Evolutionary conservation across 2,113 vertebrate genomes (phyloP).

Genomic region (Melanerpes aurifrons): DNA sequence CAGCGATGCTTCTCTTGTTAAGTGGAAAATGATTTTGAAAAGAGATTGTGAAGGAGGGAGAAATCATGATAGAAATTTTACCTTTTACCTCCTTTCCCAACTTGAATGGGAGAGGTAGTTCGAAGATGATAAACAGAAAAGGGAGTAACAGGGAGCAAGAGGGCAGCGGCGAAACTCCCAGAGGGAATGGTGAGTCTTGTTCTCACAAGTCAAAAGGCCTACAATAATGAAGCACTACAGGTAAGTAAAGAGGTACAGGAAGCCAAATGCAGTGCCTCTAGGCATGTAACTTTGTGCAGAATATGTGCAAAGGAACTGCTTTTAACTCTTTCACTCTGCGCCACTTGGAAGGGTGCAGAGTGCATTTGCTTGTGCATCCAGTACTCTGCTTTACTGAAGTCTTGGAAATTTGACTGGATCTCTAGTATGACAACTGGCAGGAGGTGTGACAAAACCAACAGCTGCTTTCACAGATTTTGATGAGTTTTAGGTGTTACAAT

Average conservation of each 20-base stretch:
- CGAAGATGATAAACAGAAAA: not conserved
- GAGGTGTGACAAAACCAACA: not conserved
- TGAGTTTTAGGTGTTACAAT: not conserved
- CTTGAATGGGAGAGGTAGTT: not conserved
- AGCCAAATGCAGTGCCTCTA: slow-evolving; percentile 20
- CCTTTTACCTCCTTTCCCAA: slow-evolving; percentile 29
- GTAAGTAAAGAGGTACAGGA: slow-evolving; percentile 18
- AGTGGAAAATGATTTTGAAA: slow-evolving; percentile 6
- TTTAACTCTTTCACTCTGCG: slow-evolving; percentile 8
- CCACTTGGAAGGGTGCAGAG: not conserved
- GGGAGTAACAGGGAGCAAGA: not conserved
- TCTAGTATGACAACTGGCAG: not conserved
- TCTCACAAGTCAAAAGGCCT: slow-evolving; percentile 61
- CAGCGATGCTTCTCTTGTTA: not conserved
- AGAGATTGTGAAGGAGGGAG: not conserved
- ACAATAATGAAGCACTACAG: slow-evolving; percentile 11
- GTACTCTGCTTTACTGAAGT: not conserved
- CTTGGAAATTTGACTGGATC: not conserved
- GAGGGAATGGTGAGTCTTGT: slow-evolving; percentile 55
- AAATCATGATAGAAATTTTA: not conserved
- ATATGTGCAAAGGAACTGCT: not conserved
- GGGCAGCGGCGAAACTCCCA: not conserved
- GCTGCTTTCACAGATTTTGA: not conserved
- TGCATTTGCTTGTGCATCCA: not conserved
- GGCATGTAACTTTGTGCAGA: not conserved